phyloP scores from a whole-genome alignment of 2,113 vertebrate genomes.

The Chaetura pelagica region DNA sequence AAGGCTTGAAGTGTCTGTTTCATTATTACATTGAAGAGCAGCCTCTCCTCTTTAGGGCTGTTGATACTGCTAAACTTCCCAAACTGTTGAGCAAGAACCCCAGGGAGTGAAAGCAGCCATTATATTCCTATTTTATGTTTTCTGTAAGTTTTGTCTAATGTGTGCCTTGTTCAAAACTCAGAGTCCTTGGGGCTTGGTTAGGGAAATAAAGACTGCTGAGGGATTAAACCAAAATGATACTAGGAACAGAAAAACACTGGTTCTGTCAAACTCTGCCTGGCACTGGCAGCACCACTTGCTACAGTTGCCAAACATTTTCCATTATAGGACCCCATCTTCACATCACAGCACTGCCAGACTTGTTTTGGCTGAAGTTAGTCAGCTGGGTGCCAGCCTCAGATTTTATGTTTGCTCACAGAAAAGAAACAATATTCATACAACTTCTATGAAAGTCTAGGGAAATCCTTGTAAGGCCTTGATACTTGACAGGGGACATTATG shows the following conservation, averaged over 20 bases:
- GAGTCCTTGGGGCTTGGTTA: background rate
- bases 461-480: background rate
- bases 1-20: background rate
- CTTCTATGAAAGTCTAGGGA: constrained; percentile 2
- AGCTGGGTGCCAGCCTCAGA: background rate
- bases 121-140: background rate
- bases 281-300: background rate
- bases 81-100: background rate
- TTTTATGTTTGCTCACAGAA: constrained; percentile 16
- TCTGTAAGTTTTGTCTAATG: background rate
- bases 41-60: background rate
- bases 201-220: background rate
- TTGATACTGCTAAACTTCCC: constrained; percentile 12
- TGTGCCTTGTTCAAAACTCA: background rate
- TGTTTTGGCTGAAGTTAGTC: constrained; percentile 34
- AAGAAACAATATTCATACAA: background rate
- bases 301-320: constrained; percentile 1
- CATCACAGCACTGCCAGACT: constrained; percentile 6
- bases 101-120: background rate
- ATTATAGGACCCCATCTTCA: background rate
- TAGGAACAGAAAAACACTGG: background rate
- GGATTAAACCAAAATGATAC: background rate
- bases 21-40: background rate
- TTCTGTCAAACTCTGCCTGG: background rate
- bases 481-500: background rate